Base-by-base conservation (phyloP, 2,888 invertebrate genomes). In the Oxystoma pomonae region DNA sequence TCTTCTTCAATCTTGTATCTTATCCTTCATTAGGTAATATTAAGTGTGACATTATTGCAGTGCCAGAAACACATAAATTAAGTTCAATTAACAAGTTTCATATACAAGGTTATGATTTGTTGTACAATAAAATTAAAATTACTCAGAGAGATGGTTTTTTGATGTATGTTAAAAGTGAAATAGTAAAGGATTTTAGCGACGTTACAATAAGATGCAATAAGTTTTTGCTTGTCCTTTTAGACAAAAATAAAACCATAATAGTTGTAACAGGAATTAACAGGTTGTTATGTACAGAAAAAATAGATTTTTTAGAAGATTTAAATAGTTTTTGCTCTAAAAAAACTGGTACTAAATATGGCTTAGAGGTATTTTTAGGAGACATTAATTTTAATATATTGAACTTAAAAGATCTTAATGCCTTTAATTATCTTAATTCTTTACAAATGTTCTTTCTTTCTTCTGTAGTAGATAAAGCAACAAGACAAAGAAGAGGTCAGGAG, bases 311-410 rank as follows among this genome's bases (percentile, higher is more conserved):
- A n/a, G n/a, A n/a, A 35, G 35, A 35, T 35, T 35, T 35, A 35
- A 35, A 35, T 35, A 35, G 5, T 7, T 35, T 35, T 7, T 35
- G 12, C 12, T 35, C 35, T 35, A 12, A 35, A 35, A 35, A 56
- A 3, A 16, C 19, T 5, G 1, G 19, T 16, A 56, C 2, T 17
- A 56, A 18, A 56, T 16, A 19, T n/a, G 56, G 19, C 2, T 3
- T 18, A 17, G 56, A 56, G 19, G 5, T 56, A 16, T 56, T 56
- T 56, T 56, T 18, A 19, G 56, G 56, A 18, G 56, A 56, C 16
- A 56, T 20, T 3, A 56, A 56, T 16, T 19, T 56, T 18, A 20
- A 56, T 16, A 16, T 56, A 5, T 16, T 56, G 9, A 56, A 56
- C 20, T 12, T 12, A 35, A 12, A 12, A 35, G n/a, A n/a, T n/a